phyloP scores from a whole-genome alignment of 2,888 invertebrate genomes.

The Eristalis intricaria region DNA sequence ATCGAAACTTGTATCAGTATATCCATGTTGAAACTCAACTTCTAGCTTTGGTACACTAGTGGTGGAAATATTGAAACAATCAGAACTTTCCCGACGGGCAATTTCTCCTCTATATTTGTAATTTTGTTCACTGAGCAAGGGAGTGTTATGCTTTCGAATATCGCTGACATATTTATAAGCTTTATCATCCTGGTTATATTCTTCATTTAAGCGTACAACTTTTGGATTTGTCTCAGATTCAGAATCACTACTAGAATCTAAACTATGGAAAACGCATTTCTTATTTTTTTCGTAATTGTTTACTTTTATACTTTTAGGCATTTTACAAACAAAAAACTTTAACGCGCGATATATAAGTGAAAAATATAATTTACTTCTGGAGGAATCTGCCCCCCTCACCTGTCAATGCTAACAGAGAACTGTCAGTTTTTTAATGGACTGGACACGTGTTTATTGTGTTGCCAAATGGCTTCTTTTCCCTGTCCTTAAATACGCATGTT shows the following conservation, averaged over 20 bases:
- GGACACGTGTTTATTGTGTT: conserved; percentile 58
- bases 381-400: conserved; percentile 81
- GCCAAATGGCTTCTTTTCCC: conserved; percentile 49
- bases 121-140: background rate
- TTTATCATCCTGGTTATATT: background rate
- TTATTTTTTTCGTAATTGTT: conserved; percentile 69
- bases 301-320: conserved; percentile 40
- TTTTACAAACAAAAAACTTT: background rate
- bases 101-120: conserved; percentile 20
- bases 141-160: conserved; percentile 11
- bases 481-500: background rate
- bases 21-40: background rate
- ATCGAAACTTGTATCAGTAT: background rate
- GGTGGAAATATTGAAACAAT: background rate
- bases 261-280: background rate
- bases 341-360: too few relatives aligned
- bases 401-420: background rate
- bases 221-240: background rate
- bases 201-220: background rate
- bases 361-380: too few relatives aligned
- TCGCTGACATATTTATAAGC: background rate
- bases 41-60: background rate
- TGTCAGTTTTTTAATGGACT: background rate
- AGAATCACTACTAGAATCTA: background rate
- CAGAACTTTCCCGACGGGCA: conserved; percentile 74